These are phyloP conservation scores for Romanogobio albipinnatus DNA, from an alignment of 2,113 vertebrate species.

Conservation along the genomic window DNA sequence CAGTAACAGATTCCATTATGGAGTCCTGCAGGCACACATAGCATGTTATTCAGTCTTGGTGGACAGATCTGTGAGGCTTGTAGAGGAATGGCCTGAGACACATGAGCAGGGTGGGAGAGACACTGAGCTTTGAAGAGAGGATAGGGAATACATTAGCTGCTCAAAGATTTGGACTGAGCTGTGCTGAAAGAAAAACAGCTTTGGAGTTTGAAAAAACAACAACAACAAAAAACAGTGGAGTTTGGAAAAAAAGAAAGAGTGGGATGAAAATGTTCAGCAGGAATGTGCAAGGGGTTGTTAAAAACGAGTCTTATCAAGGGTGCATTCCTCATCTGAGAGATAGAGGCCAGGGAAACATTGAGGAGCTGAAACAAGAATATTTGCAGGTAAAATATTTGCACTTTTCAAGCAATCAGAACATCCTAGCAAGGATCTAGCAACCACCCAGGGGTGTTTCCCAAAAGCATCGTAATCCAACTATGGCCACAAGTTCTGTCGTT, in stretches of 20 bases:
- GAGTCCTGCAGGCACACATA: neutral
- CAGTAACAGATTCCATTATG: neutral
- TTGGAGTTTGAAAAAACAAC: neutral
- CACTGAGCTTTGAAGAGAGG: neutral
- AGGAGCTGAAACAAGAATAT: constrained; percentile 7
- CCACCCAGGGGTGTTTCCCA: too few species aligned
- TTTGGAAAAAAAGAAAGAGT: neutral
- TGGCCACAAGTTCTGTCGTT: too few species aligned
- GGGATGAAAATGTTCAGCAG: neutral
- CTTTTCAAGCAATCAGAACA: too few species aligned
- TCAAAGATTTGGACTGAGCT: neutral
- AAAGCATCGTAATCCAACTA: too few species aligned
- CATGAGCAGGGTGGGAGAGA: neutral
- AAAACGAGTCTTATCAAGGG: constrained; percentile 12
- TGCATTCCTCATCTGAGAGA: constrained; percentile 32
- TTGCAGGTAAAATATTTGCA: neutral
- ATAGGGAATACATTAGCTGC: constrained; percentile 15
- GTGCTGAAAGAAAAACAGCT: neutral
- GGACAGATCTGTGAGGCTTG: neutral
- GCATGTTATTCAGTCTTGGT: neutral
- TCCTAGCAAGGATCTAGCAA: too few species aligned
- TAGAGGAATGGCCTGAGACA: neutral
- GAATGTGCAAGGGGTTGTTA: constrained; percentile 15
- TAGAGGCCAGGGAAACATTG: constrained; percentile 13
- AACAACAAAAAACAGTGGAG: neutral